Evolutionary conservation across 1,140 invertebrate genomes (phyloP), one percentile per base, ranked within the genome.

Genomic region (Nymphalis io): DNA sequence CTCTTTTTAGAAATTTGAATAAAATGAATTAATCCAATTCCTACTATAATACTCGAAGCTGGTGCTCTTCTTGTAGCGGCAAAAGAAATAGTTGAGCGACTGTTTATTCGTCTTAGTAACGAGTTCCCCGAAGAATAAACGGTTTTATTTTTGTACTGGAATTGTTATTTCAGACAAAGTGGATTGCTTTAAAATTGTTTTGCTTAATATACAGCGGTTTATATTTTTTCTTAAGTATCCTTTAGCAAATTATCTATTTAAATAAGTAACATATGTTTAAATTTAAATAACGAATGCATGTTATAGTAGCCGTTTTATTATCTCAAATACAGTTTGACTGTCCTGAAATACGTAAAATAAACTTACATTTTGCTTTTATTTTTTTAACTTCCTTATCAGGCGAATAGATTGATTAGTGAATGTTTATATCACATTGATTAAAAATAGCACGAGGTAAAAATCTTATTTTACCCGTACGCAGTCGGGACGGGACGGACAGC

Each of bases 111-210:
- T 51, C 60, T 51, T 39, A 51, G 60, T 51, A 51, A 63, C 60
- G 60, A 63, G 60, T 51, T 53, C 33, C 38, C 60, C 53, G 23
- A 63, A 62, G 21, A 33, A 62, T 6, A 48, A 62, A 63, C 46
- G 51, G 23, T 55, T 23, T 63, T 63, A 63, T 63, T 63, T 63
- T 53, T 63, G 40, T 53, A 33, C 16, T 21, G 46, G 46, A 39
- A 38, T 48, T 63, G 60, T 63, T 51, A 33, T 51, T 63, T 53
- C 60, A 63, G 60, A 51, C 60, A 63, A 63, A 63, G 60, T 63
- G 27, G 46, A 63, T 63, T 63, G 44, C 60, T 63, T 63, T 63
- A 46, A 63, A 63, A 63, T 53, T 63, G 27, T 63, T 53, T 63
- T 63, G 60, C 51, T 63, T 51, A 51, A 27, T 53, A 12, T 63